phyloP scores from a whole-genome alignment of 2,797 vertebrate species.

The Ctenopoma kingsleyae region DNA sequence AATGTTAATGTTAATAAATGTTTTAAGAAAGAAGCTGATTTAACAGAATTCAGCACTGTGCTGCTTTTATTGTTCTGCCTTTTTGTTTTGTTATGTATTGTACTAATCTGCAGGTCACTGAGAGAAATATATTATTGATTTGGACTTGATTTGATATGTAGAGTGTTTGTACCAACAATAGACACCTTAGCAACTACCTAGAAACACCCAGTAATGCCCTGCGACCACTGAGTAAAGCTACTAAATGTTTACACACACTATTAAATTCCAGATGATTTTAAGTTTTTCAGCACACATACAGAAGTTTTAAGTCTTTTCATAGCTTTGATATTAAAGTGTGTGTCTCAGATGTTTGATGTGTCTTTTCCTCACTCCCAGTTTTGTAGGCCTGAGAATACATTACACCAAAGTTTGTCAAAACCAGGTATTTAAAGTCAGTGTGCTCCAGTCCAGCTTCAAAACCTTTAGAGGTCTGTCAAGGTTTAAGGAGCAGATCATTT shows the following conservation, averaged over 20 bases:
- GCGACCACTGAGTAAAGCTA: not conserved
- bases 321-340: not conserved
- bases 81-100: not conserved
- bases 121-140: not conserved
- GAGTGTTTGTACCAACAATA: conserved; percentile 5
- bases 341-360: not conserved
- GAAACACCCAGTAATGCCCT: conserved; percentile 1
- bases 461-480: conserved; percentile 2
- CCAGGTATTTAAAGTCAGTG: not conserved
- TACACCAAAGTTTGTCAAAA: not conserved
- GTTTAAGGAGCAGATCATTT: not conserved
- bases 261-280: not conserved
- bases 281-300: not conserved
- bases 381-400: not conserved
- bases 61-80: not conserved
- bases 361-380: not conserved
- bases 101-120: not conserved
- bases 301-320: not conserved
- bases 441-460: not conserved
- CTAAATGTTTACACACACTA: not conserved
- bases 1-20: no score
- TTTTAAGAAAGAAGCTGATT: conserved; percentile 7
- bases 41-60: conserved; percentile 4
- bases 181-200: not conserved
- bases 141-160: conserved; percentile 3